Conservation (phyloP, 2,113 vertebrate species). For the Sula dactylatra region DNA sequence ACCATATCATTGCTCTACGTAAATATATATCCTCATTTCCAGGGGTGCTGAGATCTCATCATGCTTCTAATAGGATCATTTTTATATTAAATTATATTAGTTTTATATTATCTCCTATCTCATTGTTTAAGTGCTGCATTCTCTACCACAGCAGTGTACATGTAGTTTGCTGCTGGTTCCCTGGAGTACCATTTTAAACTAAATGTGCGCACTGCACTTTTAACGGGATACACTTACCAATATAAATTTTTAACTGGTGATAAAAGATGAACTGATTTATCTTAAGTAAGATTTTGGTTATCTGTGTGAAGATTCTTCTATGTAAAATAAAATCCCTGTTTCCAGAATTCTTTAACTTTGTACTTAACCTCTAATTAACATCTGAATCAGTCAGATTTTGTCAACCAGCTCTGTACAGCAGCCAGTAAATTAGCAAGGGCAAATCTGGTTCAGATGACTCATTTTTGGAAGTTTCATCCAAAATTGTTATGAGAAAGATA, state of each 20-base stretch:
- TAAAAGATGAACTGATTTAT: background rate
- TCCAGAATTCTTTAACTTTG: background rate
- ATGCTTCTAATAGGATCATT: background rate
- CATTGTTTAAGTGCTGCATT: background rate
- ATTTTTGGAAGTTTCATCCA: background rate
- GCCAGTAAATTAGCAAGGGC: slow-evolving; percentile 15
- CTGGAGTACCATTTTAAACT: background rate
- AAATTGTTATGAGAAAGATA: background rate
- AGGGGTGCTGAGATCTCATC: background rate
- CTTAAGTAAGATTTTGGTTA: background rate
- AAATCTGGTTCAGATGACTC: slow-evolving; percentile 24
- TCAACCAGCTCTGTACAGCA: background rate
- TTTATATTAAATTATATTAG: slow-evolving; percentile 13
- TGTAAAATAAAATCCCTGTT: background rate
- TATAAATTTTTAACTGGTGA: background rate
- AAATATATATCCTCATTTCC: slow-evolving; percentile 41
- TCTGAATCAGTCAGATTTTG: background rate
- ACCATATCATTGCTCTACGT: background rate
- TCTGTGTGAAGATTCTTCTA: background rate
- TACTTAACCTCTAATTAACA: background rate
- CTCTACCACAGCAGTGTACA: background rate
- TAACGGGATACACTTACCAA: background rate
- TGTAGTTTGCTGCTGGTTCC: background rate
- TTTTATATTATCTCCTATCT: background rate
- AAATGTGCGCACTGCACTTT: background rate